These are phyloP conservation scores for Drosophila neotestacea DNA, from an alignment of 2,888 invertebrate genomes.

Conservation along the genomic window DNA sequence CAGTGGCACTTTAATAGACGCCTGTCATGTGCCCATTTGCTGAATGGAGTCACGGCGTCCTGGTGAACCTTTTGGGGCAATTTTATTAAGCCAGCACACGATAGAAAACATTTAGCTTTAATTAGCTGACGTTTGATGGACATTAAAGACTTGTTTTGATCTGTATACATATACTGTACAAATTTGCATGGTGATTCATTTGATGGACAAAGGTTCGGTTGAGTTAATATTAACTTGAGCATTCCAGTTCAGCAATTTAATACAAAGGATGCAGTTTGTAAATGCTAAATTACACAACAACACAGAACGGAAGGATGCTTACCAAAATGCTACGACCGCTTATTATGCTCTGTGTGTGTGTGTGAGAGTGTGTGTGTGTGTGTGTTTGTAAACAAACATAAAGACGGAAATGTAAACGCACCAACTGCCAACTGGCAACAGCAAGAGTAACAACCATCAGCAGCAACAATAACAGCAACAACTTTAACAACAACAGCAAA, in stretches of 20 bases:
- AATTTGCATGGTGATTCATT: constrained; percentile 14
- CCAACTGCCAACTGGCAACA: constrained; percentile 57
- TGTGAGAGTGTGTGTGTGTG: constrained; percentile 1
- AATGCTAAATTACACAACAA: constrained; percentile 47
- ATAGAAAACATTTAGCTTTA: constrained; percentile 59
- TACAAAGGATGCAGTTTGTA: constrained; percentile 48
- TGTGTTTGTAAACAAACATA: constrained; percentile 56
- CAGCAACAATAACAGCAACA: constrained; percentile 8
- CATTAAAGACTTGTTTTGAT: constrained; percentile 45
- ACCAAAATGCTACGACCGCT: constrained; percentile 66
- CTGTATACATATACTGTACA: constrained; percentile 1
- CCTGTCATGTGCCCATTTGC: constrained; percentile 66
- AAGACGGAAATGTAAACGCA: constrained; percentile 73
- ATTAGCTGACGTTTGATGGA: constrained; percentile 36
- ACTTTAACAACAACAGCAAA: constrained; percentile 16
- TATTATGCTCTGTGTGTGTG: constrained; percentile 41
- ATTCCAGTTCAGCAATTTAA: constrained; percentile 47
- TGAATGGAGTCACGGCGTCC: constrained; percentile 26
- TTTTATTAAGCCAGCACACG: constrained; percentile 47
- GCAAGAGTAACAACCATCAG: constrained; percentile 44
- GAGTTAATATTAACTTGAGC: constrained; percentile 33
- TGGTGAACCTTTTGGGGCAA: constrained; percentile 10
- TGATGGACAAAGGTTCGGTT: constrained; percentile 17
- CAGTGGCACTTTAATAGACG: constrained; percentile 49
- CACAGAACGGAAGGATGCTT: constrained; percentile 65